A percentile compares a stretch with the other conserved stretches of the same genome.
Conservation (phyloP, 2,113 vertebrate species). For the Megaceryle torquata region DNA sequence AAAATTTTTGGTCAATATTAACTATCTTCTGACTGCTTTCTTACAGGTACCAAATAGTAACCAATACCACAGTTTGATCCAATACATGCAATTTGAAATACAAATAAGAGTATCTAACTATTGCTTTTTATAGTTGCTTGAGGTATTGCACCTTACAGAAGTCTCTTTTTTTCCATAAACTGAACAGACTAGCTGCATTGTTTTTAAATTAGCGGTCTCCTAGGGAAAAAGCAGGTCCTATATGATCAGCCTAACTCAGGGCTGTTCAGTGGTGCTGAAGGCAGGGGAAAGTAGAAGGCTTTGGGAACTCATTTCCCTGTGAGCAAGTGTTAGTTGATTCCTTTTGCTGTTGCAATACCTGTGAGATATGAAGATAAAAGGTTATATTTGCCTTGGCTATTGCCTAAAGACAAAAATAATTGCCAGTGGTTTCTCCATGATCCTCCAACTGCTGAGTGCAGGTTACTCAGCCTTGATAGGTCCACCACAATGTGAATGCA, state of each 20-base stretch:
- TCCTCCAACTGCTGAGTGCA: not conserved
- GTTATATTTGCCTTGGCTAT: not conserved
- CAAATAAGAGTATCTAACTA: not conserved
- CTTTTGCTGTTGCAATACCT: not conserved
- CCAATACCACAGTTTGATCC: not conserved
- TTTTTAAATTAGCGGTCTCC: not conserved
- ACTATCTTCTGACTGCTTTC: not conserved
- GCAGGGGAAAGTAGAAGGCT: not conserved
- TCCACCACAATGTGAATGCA: not conserved
- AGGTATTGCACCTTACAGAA: not conserved
- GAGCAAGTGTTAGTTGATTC: not conserved
- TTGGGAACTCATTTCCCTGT: not conserved
- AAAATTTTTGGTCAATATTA: not conserved
- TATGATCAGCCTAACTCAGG: not conserved
- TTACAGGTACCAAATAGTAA: not conserved
- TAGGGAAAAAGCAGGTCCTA: not conserved
- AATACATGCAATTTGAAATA: not conserved
- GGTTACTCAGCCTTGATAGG: not conserved
- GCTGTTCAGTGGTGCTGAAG: not conserved
- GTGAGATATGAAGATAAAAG: not conserved
- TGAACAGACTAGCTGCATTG: not conserved
- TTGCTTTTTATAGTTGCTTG: not conserved
- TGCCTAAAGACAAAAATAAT: not conserved
- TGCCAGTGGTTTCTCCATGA: not conserved
- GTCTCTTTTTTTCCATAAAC: not conserved